Evolutionary conservation across 2,888 invertebrate genomes (phyloP).

Genomic region (Cheilosia grossa): DNA sequence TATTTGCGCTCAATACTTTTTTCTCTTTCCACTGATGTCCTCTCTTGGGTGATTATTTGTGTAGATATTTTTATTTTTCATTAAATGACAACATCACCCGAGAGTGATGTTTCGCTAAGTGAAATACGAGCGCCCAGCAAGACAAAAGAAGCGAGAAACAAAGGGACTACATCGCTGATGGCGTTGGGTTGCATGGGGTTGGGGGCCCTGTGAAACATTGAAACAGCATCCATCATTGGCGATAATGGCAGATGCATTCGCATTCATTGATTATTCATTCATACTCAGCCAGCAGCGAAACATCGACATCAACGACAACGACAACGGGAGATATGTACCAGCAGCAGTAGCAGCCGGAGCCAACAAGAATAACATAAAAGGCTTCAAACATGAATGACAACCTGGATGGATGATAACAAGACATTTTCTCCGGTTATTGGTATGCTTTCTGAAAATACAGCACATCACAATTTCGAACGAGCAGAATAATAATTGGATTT

Average conservation of each 20-base stretch:
- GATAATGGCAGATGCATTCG: conserved; percentile 59
- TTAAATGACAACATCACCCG: conserved; percentile 41
- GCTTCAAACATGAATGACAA: conserved; percentile 57
- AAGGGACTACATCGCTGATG: conserved; percentile 23
- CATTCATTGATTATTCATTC: conserved; percentile 64
- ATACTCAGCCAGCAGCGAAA: conserved; percentile 38
- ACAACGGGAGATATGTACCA: neutral
- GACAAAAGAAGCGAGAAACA: conserved; percentile 39
- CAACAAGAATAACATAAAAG: conserved; percentile 26
- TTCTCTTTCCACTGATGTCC: neutral
- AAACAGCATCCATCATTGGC: conserved; percentile 53
- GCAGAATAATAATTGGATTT: conserved; percentile 60
- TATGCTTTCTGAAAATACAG: conserved; percentile 13
- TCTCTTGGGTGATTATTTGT: neutral
- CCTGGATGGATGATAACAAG: conserved; percentile 59
- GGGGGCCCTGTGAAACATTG: conserved; percentile 13
- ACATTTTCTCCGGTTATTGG: conserved; percentile 49
- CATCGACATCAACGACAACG: conserved; percentile 28
- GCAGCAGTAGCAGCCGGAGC: neutral
- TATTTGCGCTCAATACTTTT: neutral
- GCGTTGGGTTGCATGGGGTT: neutral
- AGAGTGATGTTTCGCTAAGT: conserved; percentile 42
- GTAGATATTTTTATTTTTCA: conserved; percentile 13
- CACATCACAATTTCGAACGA: conserved; percentile 14
- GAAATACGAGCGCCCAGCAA: conserved; percentile 41